phyloP scores from a whole-genome alignment of 2,888 invertebrate genomes.

The Drosophila percnosoma region DNA sequence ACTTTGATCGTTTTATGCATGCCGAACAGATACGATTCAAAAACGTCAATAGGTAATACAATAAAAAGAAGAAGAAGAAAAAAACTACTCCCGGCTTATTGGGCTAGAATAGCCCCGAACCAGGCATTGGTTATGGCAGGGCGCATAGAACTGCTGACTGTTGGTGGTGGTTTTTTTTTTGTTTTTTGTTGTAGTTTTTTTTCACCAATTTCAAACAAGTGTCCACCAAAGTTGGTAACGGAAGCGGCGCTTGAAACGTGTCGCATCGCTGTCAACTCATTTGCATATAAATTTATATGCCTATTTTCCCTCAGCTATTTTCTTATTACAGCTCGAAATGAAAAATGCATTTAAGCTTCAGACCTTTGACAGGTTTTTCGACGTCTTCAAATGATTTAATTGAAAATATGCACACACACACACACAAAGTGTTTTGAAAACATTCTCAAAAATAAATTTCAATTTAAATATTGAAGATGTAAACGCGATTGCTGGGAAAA shows the following conservation, averaged over 20 bases:
- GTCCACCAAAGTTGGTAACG: constrained; percentile 57
- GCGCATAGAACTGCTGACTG: constrained; percentile 1
- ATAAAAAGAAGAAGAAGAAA: constrained; percentile 24
- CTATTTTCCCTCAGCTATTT: constrained; percentile 46
- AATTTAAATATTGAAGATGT: constrained; percentile 53
- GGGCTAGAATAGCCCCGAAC: constrained; percentile 52
- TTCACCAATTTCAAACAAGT: constrained; percentile 61
- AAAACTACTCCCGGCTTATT: constrained; percentile 48
- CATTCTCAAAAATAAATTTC: constrained; percentile 29
- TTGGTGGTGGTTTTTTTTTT: constrained; percentile 24
- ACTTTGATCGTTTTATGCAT: constrained; percentile 45
- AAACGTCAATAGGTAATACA: constrained; percentile 40
- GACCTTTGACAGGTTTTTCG: constrained; percentile 68
- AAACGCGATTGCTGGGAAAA: constrained; percentile 50
- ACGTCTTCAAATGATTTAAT: constrained; percentile 67
- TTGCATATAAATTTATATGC: constrained; percentile 64
- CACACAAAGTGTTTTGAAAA: constrained; percentile 62
- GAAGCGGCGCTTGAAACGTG: constrained; percentile 74
- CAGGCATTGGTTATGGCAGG: constrained; percentile 9
- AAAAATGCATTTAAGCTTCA: constrained; percentile 57
- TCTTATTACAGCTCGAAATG: constrained; percentile 25
- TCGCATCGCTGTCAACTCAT: constrained; percentile 60
- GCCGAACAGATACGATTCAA: constrained; percentile 27
- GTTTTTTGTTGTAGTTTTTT: constrained; percentile 1
- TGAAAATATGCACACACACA: constrained; percentile 62